Percentiles rank a stretch among this genome's conserved stretches.
Conservation (phyloP, 23 tunicate species). For the Oikopleura dioica region DNA sequence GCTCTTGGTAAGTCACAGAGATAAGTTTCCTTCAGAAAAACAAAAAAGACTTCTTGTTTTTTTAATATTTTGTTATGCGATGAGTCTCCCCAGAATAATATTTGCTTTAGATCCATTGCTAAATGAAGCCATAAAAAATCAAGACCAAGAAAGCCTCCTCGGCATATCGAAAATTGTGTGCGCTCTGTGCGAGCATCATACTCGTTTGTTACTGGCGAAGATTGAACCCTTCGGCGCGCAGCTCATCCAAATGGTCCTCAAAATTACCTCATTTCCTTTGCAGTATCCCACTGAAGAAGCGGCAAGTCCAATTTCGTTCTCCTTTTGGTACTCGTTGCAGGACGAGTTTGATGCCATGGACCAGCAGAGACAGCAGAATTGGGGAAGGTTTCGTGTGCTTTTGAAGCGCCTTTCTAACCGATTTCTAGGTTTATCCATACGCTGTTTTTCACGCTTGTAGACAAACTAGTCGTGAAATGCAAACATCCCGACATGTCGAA, state of each 20-base stretch:
- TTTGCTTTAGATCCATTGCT: constrained; percentile 34
- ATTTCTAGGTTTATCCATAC: constrained; percentile 20
- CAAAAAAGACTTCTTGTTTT: no score
- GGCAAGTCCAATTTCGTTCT: constrained; percentile 64
- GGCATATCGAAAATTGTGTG: constrained; percentile 64
- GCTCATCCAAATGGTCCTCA: constrained; percentile 31
- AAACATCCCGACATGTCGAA: constrained; percentile 29
- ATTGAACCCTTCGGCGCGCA: constrained; percentile 30
- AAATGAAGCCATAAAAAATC: constrained; percentile 36
- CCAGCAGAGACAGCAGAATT: not conserved
- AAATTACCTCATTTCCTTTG: constrained; percentile 29
- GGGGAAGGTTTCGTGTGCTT: no score
- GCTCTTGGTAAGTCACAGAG: not conserved
- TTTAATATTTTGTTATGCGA: no score
- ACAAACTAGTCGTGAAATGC: constrained; percentile 29
- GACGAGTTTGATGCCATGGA: constrained; percentile 5
- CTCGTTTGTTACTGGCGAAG: constrained; percentile 41
- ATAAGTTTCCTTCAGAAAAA: not conserved
- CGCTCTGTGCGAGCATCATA: constrained; percentile 66
- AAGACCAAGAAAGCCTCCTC: constrained; percentile 33
- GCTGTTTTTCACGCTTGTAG: constrained; percentile 29
- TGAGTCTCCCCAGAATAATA: no score
- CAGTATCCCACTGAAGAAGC: constrained; percentile 80
- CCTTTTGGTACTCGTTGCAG: constrained; percentile 71
- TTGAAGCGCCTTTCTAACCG: no score